A percentile compares a stretch with the other conserved stretches of the same genome.
These are phyloP conservation scores for Vulpes vulpes DNA, from an alignment of 2,113 vertebrate species.

Conservation along the genomic window DNA sequence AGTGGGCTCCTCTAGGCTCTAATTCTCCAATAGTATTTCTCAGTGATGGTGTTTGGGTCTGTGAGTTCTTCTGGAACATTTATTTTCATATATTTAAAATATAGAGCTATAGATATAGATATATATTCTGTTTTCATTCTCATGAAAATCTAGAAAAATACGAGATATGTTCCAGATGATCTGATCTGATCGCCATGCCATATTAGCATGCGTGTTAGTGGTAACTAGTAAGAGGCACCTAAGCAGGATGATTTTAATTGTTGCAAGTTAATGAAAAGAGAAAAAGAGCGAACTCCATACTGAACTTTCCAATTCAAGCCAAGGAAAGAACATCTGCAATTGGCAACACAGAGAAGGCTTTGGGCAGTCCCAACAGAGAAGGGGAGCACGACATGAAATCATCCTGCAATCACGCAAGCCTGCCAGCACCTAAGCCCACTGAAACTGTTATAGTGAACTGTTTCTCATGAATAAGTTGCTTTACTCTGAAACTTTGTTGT, in stretches of 20 bases:
- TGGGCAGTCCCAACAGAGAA: not conserved
- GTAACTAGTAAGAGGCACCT: not conserved
- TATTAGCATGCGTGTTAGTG: not conserved
- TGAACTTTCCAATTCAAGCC: not conserved
- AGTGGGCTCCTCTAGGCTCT: not conserved
- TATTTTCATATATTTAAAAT: not conserved
- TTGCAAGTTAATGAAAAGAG: not conserved
- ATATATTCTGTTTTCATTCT: not conserved
- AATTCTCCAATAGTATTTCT: not conserved
- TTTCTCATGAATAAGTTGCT: not conserved
- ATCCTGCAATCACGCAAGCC: not conserved
- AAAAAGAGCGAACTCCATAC: not conserved
- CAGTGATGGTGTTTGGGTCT: rapidly evolving
- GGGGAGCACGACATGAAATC: not conserved
- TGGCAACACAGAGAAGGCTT: not conserved
- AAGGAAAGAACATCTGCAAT: not conserved
- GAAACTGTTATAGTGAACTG: not conserved
- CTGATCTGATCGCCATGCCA: not conserved
- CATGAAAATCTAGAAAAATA: constrained; percentile 18
- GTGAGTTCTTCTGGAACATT: not conserved
- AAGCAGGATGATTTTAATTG: not conserved
- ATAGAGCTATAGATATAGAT: not conserved
- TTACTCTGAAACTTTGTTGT: not conserved
- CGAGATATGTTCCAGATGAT: not conserved
- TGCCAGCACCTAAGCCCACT: not conserved